Base-by-base conservation (phyloP, 2,888 invertebrate species). In the Melinaea marsaeus region DNA sequence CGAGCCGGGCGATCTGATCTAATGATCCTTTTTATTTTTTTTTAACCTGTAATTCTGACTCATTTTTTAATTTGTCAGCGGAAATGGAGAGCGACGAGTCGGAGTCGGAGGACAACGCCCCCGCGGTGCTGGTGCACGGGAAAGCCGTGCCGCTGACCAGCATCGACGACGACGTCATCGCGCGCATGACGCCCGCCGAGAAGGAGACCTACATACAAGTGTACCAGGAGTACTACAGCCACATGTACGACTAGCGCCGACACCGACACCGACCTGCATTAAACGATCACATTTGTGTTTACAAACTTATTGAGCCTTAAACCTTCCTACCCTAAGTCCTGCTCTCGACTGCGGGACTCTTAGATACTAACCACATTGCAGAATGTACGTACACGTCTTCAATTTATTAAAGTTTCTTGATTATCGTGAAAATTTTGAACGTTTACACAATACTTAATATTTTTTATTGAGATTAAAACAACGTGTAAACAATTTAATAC, bases 191-290 rank as follows among this genome's bases (percentile, higher is more conserved):
- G 9, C 95, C 96, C 32, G 91, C 95, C 4, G 98, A 99, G 81
- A 98, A 98, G 86, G 97, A 98, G 79, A 95, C 95, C 48, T 99
- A 98, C 84, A 98, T 98, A 74, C 95, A 97, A 86, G 93, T 96
- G 55, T 98, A 97, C 81, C 98, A 98, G 82, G 98, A 98, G 83
- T 95, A 96, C 85, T 98, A 97, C 88, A 95, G 97, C 72, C 95
- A 97, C 83, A 95, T 97, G 92, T 95, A 95, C 78, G 96, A 95
- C 88, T 97, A 81, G n/a, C n/a, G n/a, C n/a, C n/a, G n/a, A n/a
- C n/a, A n/a, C n/a, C n/a, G n/a, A n/a, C n/a, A n/a, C n/a, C n/a
- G 71, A 54, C 32, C 2, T 7, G 1, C 32, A 51, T 32, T 32
- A 51, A 32, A 32, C 7, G 22, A 6, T n/a, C n/a, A n/a, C 1